Conservation (phyloP, 2,797 vertebrate genomes). For the Acanthiza pusilla region DNA sequence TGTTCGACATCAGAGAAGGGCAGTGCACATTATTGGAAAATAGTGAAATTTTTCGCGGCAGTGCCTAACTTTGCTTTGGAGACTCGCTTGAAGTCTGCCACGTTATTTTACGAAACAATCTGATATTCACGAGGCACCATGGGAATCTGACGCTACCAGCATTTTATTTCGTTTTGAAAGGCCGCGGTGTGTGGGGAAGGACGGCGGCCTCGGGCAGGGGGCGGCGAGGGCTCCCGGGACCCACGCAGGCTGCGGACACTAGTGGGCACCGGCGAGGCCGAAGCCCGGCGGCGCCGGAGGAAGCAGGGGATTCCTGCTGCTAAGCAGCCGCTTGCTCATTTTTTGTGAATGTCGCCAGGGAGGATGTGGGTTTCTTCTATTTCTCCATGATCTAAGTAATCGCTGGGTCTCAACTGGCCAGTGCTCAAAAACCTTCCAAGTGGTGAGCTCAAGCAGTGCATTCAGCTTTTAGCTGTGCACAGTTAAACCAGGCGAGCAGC, state of each 20-base stretch:
- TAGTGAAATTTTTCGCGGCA: background rate
- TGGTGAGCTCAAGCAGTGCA: background rate
- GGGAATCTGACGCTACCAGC: background rate
- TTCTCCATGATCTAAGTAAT: conserved; percentile 46
- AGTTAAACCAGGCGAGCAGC: background rate
- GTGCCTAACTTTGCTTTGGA: background rate
- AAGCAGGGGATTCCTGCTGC: background rate
- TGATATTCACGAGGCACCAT: background rate
- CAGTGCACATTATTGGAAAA: background rate
- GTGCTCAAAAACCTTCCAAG: background rate
- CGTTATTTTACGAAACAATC: background rate
- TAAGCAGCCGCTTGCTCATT: conserved; percentile 28
- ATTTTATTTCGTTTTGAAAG: background rate
- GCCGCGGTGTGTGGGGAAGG: background rate
- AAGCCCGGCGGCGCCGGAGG: background rate
- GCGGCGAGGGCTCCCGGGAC: background rate
- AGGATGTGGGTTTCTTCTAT: conserved; percentile 50
- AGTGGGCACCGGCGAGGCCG: conserved; percentile 9
- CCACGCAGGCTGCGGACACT: background rate
- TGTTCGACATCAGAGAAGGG: background rate
- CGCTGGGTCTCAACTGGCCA: background rate
- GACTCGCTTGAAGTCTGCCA: background rate
- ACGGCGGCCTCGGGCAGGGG: background rate
- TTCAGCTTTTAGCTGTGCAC: background rate
- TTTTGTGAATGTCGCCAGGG: conserved; percentile 6